A percentile compares a stretch with the other conserved stretches of the same genome.
These are phyloP conservation scores for Drosophila prosaltans DNA, from an alignment of 1,140 invertebrate species.

Conservation along the genomic window DNA sequence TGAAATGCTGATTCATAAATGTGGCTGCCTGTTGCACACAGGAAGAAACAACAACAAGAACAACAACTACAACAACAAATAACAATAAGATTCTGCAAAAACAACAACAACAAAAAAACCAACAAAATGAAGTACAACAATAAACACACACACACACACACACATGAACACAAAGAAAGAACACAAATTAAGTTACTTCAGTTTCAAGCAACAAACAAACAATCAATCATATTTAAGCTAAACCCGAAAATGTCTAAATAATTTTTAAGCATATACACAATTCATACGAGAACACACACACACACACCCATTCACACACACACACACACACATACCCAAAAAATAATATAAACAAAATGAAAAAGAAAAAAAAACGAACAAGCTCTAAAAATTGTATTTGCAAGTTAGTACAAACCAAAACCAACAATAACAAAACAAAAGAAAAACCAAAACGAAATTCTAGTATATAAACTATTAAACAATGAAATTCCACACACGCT, in stretches of 20 bases:
- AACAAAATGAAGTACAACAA: conserved; percentile 69
- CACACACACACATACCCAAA: neutral
- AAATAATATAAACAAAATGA: neutral
- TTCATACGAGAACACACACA: conserved; percentile 21
- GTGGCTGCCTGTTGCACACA: conserved; percentile 15
- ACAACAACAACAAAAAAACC: conserved; percentile 55
- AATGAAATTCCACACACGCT: conserved; percentile 33
- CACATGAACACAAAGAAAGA: conserved; percentile 30
- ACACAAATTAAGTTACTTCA: conserved; percentile 52
- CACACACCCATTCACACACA: conserved; percentile 15
- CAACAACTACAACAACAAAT: conserved; percentile 40
- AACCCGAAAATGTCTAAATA: conserved; percentile 46
- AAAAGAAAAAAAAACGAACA: conserved; percentile 23
- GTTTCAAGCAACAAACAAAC: conserved; percentile 48
- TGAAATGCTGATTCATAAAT: neutral
- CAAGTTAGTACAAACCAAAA: conserved; percentile 19
- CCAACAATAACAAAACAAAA: conserved; percentile 28
- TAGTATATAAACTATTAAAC: conserved; percentile 23
- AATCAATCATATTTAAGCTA: conserved; percentile 61
- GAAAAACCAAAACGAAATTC: conserved; percentile 14
- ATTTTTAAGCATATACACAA: conserved; percentile 45
- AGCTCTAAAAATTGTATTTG: conserved; percentile 57
- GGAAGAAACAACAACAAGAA: conserved; percentile 40
- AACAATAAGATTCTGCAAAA: conserved; percentile 32
- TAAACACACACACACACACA: conserved; percentile 17